Percentiles rank a stretch among this genome's conserved stretches.
These are phyloP conservation scores for Petrosia ficiformis DNA, from an alignment of 37 sponge, comb jelly and placozoan genomes.

Conservation along the genomic window DNA sequence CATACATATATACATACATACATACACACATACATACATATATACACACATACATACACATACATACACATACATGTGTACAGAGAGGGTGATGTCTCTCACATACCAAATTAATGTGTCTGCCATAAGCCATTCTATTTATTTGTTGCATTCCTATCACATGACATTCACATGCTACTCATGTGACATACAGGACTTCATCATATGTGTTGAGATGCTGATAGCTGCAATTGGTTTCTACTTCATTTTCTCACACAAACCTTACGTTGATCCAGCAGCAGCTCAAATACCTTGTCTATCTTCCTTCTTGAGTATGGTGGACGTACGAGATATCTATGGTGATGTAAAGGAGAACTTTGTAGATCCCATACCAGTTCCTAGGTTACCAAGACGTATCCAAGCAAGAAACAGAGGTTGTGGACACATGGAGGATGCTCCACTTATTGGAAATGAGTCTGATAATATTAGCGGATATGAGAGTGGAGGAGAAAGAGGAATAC, in stretches of 20 bases:
- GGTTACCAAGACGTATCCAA: background rate
- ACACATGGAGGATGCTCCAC: too few relatives aligned
- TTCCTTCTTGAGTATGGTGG: conserved; percentile 74
- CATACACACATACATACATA: too few relatives aligned
- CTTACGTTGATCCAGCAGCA: conserved; percentile 70
- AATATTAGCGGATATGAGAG: too few relatives aligned
- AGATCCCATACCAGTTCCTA: conserved; percentile 54
- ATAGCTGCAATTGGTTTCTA: conserved; percentile 81
- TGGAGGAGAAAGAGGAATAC: too few relatives aligned
- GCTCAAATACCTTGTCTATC: conserved; percentile 58
- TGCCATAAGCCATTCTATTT: too few relatives aligned
- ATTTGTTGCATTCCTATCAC: background rate
- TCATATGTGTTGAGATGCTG: conserved; percentile 95
- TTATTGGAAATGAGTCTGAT: too few relatives aligned
- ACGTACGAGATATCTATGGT: conserved; percentile 68
- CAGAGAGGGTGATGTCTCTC: too few relatives aligned
- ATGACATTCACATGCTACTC: background rate
- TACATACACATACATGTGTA: too few relatives aligned
- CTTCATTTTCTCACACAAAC: conserved; percentile 92
- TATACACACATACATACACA: too few relatives aligned
- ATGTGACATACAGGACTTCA: conserved; percentile 41
- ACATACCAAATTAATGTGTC: too few relatives aligned
- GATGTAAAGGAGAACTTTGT: conserved; percentile 77
- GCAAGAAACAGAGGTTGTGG: too few relatives aligned
- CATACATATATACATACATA: too few relatives aligned